phyloP scores from a whole-genome alignment of 2,888 invertebrate genomes.

The Chrysolina americana region DNA sequence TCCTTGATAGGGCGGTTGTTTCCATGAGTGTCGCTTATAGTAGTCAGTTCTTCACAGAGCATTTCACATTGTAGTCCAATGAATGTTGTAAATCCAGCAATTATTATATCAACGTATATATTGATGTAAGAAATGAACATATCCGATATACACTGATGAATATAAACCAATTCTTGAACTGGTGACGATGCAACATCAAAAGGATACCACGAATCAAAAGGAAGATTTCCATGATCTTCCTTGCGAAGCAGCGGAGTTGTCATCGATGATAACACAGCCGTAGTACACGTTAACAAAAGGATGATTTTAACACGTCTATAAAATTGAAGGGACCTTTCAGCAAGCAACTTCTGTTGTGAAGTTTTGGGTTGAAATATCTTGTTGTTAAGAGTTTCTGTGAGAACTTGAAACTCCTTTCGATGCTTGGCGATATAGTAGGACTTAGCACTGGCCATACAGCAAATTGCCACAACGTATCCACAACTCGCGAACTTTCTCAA shows the following conservation, averaged over 20 bases:
- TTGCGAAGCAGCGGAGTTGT: slow-evolving; percentile 40
- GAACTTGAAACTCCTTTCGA: slow-evolving; percentile 8
- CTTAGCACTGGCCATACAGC: slow-evolving; percentile 23
- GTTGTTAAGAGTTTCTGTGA: slow-evolving; percentile 24
- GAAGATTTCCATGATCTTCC: slow-evolving; percentile 29
- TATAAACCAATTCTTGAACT: slow-evolving; percentile 39
- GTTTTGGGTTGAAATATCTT: slow-evolving; percentile 44
- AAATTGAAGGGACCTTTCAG: slow-evolving; percentile 28
- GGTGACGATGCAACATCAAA: slow-evolving; percentile 31
- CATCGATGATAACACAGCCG: slow-evolving; percentile 34
- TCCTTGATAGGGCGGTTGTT: slow-evolving; percentile 17
- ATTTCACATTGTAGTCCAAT: slow-evolving; percentile 49
- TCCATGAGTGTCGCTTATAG: neutral
- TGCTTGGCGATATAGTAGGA: slow-evolving; percentile 20
- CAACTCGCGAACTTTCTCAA: slow-evolving; percentile 8
- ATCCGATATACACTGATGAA: slow-evolving; percentile 44
- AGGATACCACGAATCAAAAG: slow-evolving; percentile 48
- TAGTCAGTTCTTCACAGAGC: slow-evolving; percentile 41
- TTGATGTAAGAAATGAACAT: slow-evolving; percentile 34
- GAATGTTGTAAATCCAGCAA: slow-evolving; percentile 44
- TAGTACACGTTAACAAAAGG: slow-evolving; percentile 31
- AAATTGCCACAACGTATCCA: slow-evolving; percentile 28
- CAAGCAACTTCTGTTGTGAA: slow-evolving; percentile 28
- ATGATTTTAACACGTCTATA: slow-evolving; percentile 36
- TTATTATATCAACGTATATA: slow-evolving; percentile 39